phyloP scores from a whole-genome alignment of 2,797 vertebrate genomes.

The Crypturellus tataupa region DNA sequence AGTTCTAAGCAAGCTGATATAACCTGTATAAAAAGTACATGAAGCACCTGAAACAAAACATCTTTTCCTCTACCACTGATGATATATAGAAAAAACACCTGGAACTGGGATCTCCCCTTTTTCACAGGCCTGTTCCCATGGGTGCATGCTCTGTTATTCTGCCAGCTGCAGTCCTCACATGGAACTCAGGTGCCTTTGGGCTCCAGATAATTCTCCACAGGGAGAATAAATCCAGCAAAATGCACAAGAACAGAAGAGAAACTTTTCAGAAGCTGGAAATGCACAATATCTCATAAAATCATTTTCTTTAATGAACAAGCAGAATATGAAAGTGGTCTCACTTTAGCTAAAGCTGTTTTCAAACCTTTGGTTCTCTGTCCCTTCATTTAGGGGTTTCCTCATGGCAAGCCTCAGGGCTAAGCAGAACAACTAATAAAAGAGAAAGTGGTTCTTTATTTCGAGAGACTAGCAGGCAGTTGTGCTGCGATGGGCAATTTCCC shows the following conservation, averaged over 20 bases:
- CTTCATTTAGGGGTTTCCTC: neutral
- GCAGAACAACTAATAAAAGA: neutral
- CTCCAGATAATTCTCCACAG: neutral
- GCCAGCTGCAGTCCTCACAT: neutral
- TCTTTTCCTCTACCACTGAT: neutral
- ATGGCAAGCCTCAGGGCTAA: neutral
- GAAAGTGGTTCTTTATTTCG: neutral
- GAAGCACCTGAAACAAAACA: neutral
- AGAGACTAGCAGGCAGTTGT: neutral
- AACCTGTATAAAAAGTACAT: neutral
- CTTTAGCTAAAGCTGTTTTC: neutral
- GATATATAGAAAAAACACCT: neutral
- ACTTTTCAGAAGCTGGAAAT: neutral
- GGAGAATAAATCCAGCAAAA: neutral
- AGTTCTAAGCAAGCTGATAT: neutral
- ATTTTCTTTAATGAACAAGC: neutral
- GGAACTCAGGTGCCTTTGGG: neutral
- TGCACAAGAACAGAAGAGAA: accelerated
- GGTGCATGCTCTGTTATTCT: neutral
- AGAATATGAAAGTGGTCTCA: neutral
- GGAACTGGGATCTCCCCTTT: neutral
- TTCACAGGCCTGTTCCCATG: neutral
- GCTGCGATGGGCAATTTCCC: neutral
- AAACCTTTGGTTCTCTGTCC: neutral
- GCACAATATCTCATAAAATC: neutral